Evolutionary conservation across 37 sponge, comb jelly and placozoan species (phyloP).

Genomic region (Chondrilla cf. caribensis): DNA sequence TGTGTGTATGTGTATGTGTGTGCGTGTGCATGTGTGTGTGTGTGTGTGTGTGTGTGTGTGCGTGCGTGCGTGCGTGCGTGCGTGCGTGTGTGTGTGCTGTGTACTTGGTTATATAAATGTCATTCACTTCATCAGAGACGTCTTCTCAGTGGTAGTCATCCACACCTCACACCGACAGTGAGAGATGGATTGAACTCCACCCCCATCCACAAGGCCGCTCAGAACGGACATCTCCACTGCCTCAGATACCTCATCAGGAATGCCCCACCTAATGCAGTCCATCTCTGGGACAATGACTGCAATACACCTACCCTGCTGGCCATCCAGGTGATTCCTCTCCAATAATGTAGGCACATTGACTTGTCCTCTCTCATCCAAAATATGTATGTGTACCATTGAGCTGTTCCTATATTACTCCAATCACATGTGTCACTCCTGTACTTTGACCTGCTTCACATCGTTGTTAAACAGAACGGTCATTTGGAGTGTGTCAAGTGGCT

Average conservation of each 20-base stretch:
- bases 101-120: no score
- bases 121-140: slow-evolving; percentile 29
- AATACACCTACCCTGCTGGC: slow-evolving; percentile 71
- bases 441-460: no score
- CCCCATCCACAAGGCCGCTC: slow-evolving; percentile 64
- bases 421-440: no score
- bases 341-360: no score
- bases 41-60: neutral
- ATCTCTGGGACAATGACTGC: slow-evolving; percentile 47
- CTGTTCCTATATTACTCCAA: no score
- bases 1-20: no score
- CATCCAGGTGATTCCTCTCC: slow-evolving; percentile 66
- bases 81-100: no score
- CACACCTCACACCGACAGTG: slow-evolving; percentile 23
- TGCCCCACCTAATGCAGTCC: slow-evolving; percentile 32
- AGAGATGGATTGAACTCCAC: slow-evolving; percentile 45
- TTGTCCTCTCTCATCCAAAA: no score
- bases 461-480: slow-evolving; percentile 67
- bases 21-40: no score
- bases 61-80: neutral
- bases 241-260: slow-evolving; percentile 42
- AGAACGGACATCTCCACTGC: slow-evolving; percentile 39
- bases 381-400: no score
- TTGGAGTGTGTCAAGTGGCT: slow-evolving; percentile 75
- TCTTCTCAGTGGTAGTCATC: slow-evolving; percentile 39